Evolutionary conservation across 2,888 invertebrate genomes (phyloP), one percentile per base, ranked within the genome.

Genomic region (Chirona hameri): DNA sequence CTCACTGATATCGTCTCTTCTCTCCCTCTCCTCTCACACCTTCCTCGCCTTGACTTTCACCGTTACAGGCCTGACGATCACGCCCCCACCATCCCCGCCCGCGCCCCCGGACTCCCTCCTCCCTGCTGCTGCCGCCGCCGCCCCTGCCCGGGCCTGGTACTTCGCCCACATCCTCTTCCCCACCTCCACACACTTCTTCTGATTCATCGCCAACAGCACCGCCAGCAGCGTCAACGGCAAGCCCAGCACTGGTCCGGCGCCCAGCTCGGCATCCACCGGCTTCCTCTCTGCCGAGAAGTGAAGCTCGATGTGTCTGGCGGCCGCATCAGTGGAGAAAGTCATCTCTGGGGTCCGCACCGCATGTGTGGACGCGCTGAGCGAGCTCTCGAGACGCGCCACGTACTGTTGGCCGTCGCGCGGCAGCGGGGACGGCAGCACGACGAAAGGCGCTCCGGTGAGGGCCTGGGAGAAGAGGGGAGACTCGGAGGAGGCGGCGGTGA

Each of bases 221-320:
- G 24, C 46, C 76, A 76, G 76, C 76, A 76, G 76, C 39, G 76
- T 76, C 5, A 76, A 24, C 76, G 76, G 76, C 76, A 76, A 46
- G 15, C 76, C 76, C 24, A 76, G 76, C 76, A 76, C 76, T 24
- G 76, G 76, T 39, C 76, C 76, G 46, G 76, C 76, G 24, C 76
- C 76, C 46, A 76, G 76, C 76, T 76, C 76, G 14, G 76, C 14
- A 46, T 76, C 76, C 21, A 39, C 76, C 24, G 39, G 24, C 10
- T 39, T 39, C 76, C 76, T 39, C 76, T 76, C 76, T 24, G 76
- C 76, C 21, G 46, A 4, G 76, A 76, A 76, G 39, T 18, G 24
- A 21, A 76, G 76, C 76, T 14, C 14, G 21, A 76, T 3, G 76
- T 76, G 76, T 21, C 46, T 39, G 24, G 76, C 46, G 18, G 76